phyloP scores from a whole-genome alignment of 2,888 invertebrate species.

The Drosophila planitibia region DNA sequence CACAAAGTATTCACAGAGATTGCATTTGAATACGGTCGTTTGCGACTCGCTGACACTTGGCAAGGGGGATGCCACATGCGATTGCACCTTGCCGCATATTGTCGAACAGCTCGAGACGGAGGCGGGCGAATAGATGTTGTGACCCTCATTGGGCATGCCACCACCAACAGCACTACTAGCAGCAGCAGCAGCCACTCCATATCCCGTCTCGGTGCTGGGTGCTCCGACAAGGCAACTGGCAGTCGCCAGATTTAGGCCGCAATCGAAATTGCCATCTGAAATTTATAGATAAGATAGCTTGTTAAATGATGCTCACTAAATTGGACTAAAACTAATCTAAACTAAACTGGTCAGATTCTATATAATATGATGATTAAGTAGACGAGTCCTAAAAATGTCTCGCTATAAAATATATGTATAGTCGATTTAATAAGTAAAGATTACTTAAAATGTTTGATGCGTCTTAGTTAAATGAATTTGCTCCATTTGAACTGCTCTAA shows the following conservation, averaged over 20 bases:
- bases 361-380: background rate
- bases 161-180: background rate
- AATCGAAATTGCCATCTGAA: slow-evolving; percentile 47
- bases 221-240: slow-evolving; percentile 3
- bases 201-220: slow-evolving; percentile 29
- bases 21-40: slow-evolving; percentile 83
- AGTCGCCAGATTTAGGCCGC: slow-evolving; percentile 42
- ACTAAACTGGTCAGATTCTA: background rate
- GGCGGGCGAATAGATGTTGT: slow-evolving; percentile 43
- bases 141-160: background rate
- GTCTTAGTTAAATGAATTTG: background rate
- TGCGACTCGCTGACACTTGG: slow-evolving; percentile 26
- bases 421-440: background rate
- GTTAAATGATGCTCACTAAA: background rate
- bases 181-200: slow-evolving; percentile 15
- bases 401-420: background rate
- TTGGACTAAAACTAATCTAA: background rate
- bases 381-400: background rate
- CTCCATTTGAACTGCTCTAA: background rate
- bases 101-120: slow-evolving; percentile 66
- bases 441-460: background rate
- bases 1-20: slow-evolving; percentile 84
- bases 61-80: slow-evolving; percentile 32
- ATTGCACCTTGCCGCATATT: slow-evolving; percentile 43
- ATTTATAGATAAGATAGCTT: background rate